Conservation (phyloP, 2,113 vertebrate species). For the Euleptes europaea region DNA sequence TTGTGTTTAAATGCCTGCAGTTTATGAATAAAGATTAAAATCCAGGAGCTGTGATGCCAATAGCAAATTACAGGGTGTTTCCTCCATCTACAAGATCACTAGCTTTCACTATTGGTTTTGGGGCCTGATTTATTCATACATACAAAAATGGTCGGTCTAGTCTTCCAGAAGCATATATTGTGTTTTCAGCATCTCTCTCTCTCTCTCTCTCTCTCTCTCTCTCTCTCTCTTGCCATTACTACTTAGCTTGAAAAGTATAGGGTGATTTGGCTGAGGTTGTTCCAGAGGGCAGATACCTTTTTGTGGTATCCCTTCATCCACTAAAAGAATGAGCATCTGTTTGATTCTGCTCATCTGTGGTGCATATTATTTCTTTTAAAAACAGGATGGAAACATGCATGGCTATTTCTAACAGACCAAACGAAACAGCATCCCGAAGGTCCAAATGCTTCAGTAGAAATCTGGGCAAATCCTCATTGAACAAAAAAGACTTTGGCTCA, state of each 20-base stretch:
- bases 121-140: constrained; percentile 74
- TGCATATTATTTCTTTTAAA: constrained; percentile 23
- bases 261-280: constrained; percentile 24
- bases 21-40: constrained; percentile 75
- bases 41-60: constrained; percentile 69
- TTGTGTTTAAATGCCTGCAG: constrained; percentile 68
- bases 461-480: background rate
- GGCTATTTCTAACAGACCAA: constrained; percentile 17
- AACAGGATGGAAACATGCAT: background rate
- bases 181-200: constrained; percentile 64
- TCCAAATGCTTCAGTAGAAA: background rate
- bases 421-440: background rate
- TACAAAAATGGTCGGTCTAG: constrained; percentile 51
- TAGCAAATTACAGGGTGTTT: constrained; percentile 80
- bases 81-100: constrained; percentile 75
- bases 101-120: constrained; percentile 73
- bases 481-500: background rate
- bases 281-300: constrained; percentile 48
- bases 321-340: constrained; percentile 21
- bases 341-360: constrained; percentile 16
- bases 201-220: background rate
- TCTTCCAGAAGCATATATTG: constrained; percentile 64
- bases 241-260: constrained; percentile 51
- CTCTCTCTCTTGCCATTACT: constrained; percentile 30
- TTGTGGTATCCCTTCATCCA: constrained; percentile 14